A percentile compares a stretch with the other conserved stretches of the same genome.
phyloP scores from a whole-genome alignment of 2,888 invertebrate genomes.

The Agrenia bidenticulata region DNA sequence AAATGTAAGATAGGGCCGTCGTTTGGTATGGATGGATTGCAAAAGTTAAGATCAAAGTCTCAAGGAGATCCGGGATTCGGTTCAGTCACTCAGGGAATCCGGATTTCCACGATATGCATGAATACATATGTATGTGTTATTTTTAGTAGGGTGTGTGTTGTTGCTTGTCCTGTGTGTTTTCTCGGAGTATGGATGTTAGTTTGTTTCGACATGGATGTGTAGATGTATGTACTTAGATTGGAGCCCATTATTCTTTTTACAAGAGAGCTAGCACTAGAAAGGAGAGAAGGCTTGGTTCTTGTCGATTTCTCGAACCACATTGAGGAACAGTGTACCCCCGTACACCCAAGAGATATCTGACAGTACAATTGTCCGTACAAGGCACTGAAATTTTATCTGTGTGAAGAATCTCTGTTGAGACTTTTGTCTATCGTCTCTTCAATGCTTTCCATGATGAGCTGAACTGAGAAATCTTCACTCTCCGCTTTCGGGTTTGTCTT shows the following conservation, averaged over 20 bases:
- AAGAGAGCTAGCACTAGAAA: too few species aligned
- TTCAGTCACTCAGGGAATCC: conserved; percentile 16
- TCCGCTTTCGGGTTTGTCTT: conserved; percentile 7
- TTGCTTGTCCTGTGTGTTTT: not conserved
- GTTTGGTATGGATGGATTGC: conserved; percentile 33
- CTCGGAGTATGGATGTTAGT: not conserved
- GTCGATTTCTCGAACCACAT: too few species aligned
- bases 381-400: conserved; percentile 47
- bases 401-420: conserved; percentile 39
- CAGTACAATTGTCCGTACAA: not conserved
- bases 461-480: conserved; percentile 9
- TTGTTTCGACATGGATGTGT: conserved; percentile 12
- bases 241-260: conserved; percentile 4
- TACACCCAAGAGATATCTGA: too few species aligned
- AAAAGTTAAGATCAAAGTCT: conserved; percentile 43
- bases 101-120: conserved; percentile 33
- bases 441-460: not conserved
- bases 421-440: not conserved
- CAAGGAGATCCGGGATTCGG: not conserved
- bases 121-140: conserved; percentile 33
- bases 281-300: too few species aligned
- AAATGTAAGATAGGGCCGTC: too few species aligned
- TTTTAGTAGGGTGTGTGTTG: conserved; percentile 25
- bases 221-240: not conserved
- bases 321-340: not conserved